phyloP scores from a whole-genome alignment of 2,113 vertebrate genomes.

The Ameiurus melas region DNA sequence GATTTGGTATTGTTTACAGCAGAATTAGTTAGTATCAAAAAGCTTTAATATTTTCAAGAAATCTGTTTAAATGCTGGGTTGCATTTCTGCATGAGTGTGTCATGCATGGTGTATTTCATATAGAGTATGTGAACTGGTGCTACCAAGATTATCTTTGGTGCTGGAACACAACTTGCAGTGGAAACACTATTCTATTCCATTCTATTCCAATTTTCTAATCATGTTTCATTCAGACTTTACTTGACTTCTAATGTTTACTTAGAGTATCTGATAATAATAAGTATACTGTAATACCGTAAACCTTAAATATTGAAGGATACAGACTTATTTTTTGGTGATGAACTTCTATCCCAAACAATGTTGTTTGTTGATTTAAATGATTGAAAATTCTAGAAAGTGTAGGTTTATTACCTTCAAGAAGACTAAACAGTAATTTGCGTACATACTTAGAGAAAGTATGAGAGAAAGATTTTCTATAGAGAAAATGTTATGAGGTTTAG shows the following conservation, averaged over 20 bases:
- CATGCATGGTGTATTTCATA: not conserved
- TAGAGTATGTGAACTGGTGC: not conserved
- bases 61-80: not conserved
- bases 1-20: not conserved
- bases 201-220: not conserved
- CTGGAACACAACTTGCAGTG: not conserved
- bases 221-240: not conserved
- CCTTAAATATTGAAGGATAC: not conserved
- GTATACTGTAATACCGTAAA: not conserved
- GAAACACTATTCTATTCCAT: not conserved
- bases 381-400: constrained; percentile 36
- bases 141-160: not conserved
- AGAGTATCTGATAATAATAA: not conserved
- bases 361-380: not conserved
- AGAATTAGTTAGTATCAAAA: not conserved
- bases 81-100: not conserved
- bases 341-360: not conserved
- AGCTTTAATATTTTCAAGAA: not conserved
- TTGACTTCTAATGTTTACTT: not conserved
- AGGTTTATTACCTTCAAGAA: constrained; percentile 33
- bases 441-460: too few relatives aligned
- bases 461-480: too few relatives aligned
- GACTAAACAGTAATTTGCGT: not conserved
- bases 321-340: not conserved
- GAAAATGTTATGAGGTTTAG: not conserved